phyloP scores from a whole-genome alignment of 2,888 invertebrate species.

The Drymonia ruficornis region DNA sequence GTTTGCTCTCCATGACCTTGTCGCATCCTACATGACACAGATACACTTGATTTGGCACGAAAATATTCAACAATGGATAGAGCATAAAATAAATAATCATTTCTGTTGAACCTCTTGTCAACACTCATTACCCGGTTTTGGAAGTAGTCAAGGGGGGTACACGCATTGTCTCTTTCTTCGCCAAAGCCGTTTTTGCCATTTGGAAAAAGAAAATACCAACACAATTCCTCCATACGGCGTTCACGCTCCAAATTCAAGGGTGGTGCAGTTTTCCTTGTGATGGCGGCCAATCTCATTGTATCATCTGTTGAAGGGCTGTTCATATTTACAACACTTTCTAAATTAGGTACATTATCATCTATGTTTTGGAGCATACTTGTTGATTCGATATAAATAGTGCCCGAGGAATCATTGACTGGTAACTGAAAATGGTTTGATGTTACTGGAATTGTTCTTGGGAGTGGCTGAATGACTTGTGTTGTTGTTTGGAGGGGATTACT shows the following conservation, averaged over 20 bases:
- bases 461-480: not conserved
- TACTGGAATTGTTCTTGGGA: no score
- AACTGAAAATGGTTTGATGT: no score
- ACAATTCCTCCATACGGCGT: slow-evolving; percentile 18
- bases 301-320: not conserved
- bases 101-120: slow-evolving; percentile 32
- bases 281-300: slow-evolving; percentile 12
- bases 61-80: slow-evolving; percentile 42
- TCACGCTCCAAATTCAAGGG: slow-evolving; percentile 17
- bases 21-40: slow-evolving; percentile 41
- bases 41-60: slow-evolving; percentile 36
- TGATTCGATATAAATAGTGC: slow-evolving; percentile 4
- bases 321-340: slow-evolving; percentile 7
- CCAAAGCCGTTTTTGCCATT: slow-evolving; percentile 33
- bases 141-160: slow-evolving; percentile 31
- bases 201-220: slow-evolving; percentile 36
- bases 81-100: slow-evolving; percentile 49
- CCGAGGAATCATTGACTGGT: no score
- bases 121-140: slow-evolving; percentile 28
- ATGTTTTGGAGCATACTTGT: slow-evolving; percentile 9
- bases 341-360: slow-evolving; percentile 12
- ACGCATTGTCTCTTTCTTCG: slow-evolving; percentile 25
- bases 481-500: not conserved
- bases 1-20: slow-evolving; percentile 27
- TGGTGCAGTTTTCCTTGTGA: slow-evolving; percentile 15